A percentile compares a stretch with the other conserved stretches of the same genome.
These are phyloP conservation scores for Pedionomus torquatus DNA, from an alignment of 2,113 vertebrate genomes.

Conservation along the genomic window DNA sequence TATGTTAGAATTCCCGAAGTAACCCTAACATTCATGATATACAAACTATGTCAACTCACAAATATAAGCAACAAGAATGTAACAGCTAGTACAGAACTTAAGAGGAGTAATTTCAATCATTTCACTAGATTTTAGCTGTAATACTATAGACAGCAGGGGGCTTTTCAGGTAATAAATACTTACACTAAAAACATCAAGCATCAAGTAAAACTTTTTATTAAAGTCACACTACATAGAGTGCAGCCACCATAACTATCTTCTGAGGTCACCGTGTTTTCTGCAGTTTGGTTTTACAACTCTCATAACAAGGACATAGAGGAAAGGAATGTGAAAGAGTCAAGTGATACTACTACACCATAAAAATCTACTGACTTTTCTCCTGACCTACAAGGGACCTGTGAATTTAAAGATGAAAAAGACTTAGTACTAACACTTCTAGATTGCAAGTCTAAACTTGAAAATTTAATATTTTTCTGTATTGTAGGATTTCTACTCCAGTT, in stretches of 20 bases:
- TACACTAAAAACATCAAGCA: background rate
- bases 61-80: background rate
- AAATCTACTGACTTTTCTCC: background rate
- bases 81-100: background rate
- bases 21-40: background rate
- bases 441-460: background rate
- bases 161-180: background rate
- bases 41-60: background rate
- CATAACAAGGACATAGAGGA: background rate
- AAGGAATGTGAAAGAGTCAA: background rate
- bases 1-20: background rate
- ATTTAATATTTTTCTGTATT: background rate
- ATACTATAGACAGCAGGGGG: rapidly evolving
- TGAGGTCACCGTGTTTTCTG: background rate
- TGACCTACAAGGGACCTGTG: background rate
- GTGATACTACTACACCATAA: background rate
- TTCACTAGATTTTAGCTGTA: background rate
- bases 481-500: background rate
- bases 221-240: background rate
- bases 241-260: background rate
- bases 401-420: background rate
- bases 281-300: background rate
- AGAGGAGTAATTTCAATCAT: background rate
- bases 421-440: background rate
- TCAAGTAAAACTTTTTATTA: background rate